Conservation (phyloP, 2,888 invertebrate genomes). For the Linnaemya tessellans region DNA sequence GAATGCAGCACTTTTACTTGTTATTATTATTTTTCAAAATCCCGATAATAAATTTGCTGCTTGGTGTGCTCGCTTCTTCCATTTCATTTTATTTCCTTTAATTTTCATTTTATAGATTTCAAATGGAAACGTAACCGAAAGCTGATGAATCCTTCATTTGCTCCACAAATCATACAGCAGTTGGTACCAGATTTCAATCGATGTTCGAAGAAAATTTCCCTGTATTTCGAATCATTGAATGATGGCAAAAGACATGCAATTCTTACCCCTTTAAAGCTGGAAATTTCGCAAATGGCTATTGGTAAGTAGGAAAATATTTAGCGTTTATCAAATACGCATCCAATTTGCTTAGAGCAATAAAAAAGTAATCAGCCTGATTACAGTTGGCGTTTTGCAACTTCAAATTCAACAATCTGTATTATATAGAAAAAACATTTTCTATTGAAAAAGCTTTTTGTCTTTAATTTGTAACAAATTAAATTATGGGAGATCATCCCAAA, state of each 20-base stretch:
- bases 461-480: no score
- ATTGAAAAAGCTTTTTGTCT: no score
- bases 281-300: slow-evolving; percentile 40
- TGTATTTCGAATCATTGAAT: slow-evolving; percentile 11
- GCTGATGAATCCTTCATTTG: slow-evolving; percentile 50
- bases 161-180: slow-evolving; percentile 30
- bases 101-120: slow-evolving; percentile 23
- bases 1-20: no score
- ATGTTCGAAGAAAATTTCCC: slow-evolving; percentile 5
- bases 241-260: slow-evolving; percentile 29
- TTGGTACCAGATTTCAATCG: slow-evolving; percentile 25
- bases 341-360: background rate
- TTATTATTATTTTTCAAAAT: no score
- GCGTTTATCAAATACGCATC: background rate
- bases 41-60: no score
- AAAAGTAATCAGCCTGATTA: no score
- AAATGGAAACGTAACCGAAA: slow-evolving; percentile 62
- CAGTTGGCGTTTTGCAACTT: background rate
- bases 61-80: no score
- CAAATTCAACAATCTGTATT: background rate
- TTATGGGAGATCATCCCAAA: no score
- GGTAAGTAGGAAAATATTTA: slow-evolving; percentile 15
- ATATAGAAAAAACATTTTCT: no score
- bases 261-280: slow-evolving; percentile 29
- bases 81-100: background rate